Evolutionary conservation across 2,888 invertebrate genomes (phyloP).

Genomic region (Eledone cirrhosa): DNA sequence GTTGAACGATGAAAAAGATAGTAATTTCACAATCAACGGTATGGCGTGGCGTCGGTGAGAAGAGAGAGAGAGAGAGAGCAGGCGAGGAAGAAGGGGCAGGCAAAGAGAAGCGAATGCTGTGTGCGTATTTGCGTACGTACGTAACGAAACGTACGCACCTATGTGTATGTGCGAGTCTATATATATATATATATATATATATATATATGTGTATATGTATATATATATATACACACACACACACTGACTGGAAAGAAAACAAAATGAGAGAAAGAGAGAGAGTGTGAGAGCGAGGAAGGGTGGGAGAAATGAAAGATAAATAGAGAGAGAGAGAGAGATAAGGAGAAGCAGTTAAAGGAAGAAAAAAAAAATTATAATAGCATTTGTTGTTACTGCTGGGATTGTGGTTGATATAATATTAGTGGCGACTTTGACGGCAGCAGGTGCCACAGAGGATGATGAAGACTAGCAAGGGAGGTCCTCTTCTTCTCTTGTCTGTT

Average conservation of each 20-base stretch:
- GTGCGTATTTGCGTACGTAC: neutral
- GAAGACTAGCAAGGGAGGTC: neutral
- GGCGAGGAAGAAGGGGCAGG: neutral
- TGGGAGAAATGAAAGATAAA: neutral
- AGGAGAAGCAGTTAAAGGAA: neutral
- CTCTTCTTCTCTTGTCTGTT: neutral
- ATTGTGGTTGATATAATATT: no score
- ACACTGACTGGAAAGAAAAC: neutral
- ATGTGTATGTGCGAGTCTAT: neutral
- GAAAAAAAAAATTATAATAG: no score
- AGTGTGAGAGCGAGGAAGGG: neutral
- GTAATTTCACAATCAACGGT: slow-evolving; percentile 8
- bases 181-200: neutral
- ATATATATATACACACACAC: neutral
- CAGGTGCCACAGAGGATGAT: neutral
- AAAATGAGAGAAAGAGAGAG: slow-evolving; percentile 1
- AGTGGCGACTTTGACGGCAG: neutral
- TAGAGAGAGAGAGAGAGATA: neutral
- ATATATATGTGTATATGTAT: neutral
- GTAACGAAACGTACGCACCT: neutral
- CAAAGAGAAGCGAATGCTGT: neutral
- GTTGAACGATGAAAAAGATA: neutral
- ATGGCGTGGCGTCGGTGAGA: slow-evolving; percentile 1
- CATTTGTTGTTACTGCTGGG: no score
- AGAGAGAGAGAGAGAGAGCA: neutral